Evolutionary conservation across 2,888 invertebrate species (phyloP), one percentile per base, ranked within the genome.

Genomic region (Hyppa rectilinea): DNA sequence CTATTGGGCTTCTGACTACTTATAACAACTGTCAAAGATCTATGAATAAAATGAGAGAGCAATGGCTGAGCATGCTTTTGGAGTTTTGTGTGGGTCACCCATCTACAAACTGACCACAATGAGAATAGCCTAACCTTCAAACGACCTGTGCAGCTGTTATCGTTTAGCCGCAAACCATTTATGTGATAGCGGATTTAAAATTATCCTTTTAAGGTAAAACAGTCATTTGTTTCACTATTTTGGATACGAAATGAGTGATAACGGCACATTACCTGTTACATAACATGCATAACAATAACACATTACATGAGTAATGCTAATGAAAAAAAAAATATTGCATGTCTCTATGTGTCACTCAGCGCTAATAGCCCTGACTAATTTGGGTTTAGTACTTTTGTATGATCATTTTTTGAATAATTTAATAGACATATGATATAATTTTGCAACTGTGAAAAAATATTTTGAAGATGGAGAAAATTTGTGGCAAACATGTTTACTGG

Each of bases 181-280:
- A 26, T 58, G 31, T 1, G 0, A 31, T 12, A 31, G 7, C 14
- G 12, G 14, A 34, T 26, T 47, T 49, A 38, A 58, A 58, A 68
- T 47, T 12, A 49, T 69, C n/a, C 26, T 26, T 23, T 10, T 40
- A 40, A 12, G 69, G 60, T 71, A 34, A 49, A 40, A 31, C 47
- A 59, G 38, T 9, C 12, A 40, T 34, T 31, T 0, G 2, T 45
- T 62, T 45, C 14, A 31, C 52, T 45, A 62, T 52, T 45, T 53
- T 72, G 29, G 29, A 72, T 72, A 29, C 26, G 71, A n/a, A 71
- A 60, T 60, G 9, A 45, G 2, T 34, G 38, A 53, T 73, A 71
- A 63, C 0, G 4, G 23, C n/a, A 63, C 47, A 53, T 34, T 12
- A 63, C 45, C 29, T 56, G 20, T 23, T 45, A 47, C n/a, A 43